Conservation (phyloP, 2,797 vertebrate genomes). For the Ataeniobius toweri region DNA sequence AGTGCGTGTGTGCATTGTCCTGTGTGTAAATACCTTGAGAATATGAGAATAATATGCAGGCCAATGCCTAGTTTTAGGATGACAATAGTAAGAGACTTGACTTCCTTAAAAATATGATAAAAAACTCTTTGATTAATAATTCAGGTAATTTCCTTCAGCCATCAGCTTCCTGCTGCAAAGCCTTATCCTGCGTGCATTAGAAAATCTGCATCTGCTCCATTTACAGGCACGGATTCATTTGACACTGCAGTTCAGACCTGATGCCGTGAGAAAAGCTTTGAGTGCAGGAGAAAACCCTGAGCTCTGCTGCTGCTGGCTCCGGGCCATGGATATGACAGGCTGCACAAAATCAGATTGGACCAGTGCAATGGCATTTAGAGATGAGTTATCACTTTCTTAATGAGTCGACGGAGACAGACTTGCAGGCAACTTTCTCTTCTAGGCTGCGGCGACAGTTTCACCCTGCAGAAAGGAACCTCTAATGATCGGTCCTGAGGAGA, state of each 20-base stretch:
- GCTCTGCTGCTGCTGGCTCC: conserved; percentile 23
- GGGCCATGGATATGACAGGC: conserved; percentile 27
- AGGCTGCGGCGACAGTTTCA: conserved; percentile 42
- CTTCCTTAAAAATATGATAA: neutral
- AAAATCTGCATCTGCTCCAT: neutral
- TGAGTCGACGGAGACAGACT: conserved; percentile 62
- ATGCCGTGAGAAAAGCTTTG: conserved; percentile 18
- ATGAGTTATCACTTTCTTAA: conserved; percentile 65
- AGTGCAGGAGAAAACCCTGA: conserved; percentile 3
- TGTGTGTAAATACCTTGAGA: neutral
- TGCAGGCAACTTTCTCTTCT: conserved; percentile 57
- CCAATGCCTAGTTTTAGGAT: neutral
- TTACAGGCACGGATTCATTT: conserved; percentile 1
- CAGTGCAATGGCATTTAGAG: conserved; percentile 33
- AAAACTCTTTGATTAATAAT: neutral
- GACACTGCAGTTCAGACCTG: conserved; percentile 20
- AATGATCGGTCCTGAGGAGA: conserved; percentile 45
- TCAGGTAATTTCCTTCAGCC: neutral
- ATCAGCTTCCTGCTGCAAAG: neutral
- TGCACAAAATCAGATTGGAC: conserved; percentile 30
- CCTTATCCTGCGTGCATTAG: neutral
- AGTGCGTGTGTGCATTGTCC: no score
- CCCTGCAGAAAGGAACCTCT: conserved; percentile 43
- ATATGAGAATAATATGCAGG: no score
- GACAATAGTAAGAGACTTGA: neutral